Evolutionary conservation across 2,888 invertebrate species (phyloP).

Genomic region (Leucophenga maculata): DNA sequence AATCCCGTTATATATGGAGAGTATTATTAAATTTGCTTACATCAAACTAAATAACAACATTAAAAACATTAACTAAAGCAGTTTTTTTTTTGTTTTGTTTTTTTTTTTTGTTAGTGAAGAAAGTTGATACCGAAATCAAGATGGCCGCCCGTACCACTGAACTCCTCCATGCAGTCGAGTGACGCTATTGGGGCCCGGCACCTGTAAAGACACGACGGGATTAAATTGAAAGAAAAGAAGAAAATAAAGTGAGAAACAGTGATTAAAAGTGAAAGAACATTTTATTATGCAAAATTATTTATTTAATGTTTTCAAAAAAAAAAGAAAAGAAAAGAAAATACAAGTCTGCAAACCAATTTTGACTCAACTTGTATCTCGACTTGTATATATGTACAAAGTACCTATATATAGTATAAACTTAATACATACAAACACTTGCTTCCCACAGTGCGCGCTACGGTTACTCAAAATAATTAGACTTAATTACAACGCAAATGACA

Average conservation of each 20-base stretch:
- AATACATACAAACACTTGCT: too few relatives aligned
- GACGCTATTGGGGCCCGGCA: constrained; percentile 94
- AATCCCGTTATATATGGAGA: too few relatives aligned
- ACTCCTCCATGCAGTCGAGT: constrained; percentile 95
- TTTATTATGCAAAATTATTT: constrained; percentile 12
- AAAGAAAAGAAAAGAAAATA: not conserved
- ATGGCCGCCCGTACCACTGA: constrained; percentile 79
- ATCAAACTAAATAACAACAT: constrained; percentile 13
- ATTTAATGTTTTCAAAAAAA: not conserved
- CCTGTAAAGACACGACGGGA: constrained; percentile 73
- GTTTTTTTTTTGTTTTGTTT: constrained; percentile 34
- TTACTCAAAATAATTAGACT: not conserved
- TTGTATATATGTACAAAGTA: too few relatives aligned
- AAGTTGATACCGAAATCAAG: constrained; percentile 73
- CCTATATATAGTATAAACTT: too few relatives aligned
- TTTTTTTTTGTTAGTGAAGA: constrained; percentile 64
- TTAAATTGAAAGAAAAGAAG: not conserved
- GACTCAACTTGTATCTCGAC: too few relatives aligned
- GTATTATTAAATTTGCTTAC: not conserved
- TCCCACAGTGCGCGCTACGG: too few relatives aligned
- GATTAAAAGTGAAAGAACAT: too few relatives aligned
- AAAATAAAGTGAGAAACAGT: constrained; percentile 8
- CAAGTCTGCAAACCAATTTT: not conserved
- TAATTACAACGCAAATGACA: constrained; percentile 9
- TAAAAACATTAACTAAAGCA: constrained; percentile 38